phyloP scores from a whole-genome alignment of 2,888 invertebrate species.

The Cephus pulcher region DNA sequence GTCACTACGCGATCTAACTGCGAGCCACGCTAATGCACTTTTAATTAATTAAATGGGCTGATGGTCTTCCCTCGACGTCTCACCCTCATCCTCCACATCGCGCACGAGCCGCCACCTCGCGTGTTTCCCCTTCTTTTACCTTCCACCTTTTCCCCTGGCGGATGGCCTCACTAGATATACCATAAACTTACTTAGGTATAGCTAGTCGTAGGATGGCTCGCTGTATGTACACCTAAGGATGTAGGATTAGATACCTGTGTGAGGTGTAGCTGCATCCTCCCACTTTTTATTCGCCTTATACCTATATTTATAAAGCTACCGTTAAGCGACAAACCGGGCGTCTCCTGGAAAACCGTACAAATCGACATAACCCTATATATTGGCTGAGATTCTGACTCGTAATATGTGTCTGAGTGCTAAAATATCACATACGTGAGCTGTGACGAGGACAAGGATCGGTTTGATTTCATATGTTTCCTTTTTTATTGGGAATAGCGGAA shows the following conservation, averaged over 20 bases:
- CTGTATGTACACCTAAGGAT: not conserved
- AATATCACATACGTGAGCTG: not conserved
- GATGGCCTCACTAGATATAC: not conserved
- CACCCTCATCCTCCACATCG: conserved; percentile 26
- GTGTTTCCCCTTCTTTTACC: conserved; percentile 41
- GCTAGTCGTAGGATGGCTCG: not conserved
- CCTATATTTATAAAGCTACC: not conserved
- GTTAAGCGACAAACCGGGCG: not conserved
- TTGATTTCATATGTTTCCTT: not conserved
- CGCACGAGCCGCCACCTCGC: conserved; percentile 51
- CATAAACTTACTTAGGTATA: not conserved
- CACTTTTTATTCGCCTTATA: not conserved
- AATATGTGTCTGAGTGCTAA: not conserved
- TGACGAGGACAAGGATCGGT: not conserved
- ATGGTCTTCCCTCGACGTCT: conserved; percentile 49
- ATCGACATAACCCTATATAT: not conserved
- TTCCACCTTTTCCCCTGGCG: not conserved
- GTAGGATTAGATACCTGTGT: not conserved
- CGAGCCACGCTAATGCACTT: conserved; percentile 62
- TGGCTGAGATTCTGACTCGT: not conserved
- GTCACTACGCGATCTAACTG: conserved; percentile 13
- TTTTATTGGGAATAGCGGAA: not conserved
- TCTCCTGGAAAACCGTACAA: not conserved
- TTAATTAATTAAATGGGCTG: conserved; percentile 67
- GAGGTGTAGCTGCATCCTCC: not conserved